Evolutionary conservation across 2,888 invertebrate species (phyloP), one percentile per base, ranked within the genome.

Genomic region (Yponomeuta evonymella): DNA sequence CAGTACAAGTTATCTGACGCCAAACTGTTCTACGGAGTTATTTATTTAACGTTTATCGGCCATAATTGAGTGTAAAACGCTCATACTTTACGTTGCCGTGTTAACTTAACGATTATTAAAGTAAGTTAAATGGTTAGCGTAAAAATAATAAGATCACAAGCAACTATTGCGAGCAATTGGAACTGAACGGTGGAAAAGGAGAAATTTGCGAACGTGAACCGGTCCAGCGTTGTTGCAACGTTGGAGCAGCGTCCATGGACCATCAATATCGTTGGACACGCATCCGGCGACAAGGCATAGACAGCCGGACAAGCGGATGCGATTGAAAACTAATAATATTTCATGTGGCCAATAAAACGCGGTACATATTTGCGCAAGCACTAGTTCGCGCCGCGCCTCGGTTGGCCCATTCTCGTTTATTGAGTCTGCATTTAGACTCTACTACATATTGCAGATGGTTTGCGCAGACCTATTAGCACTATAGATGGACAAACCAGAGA

Each of bases 261-360:
- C 84, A 89, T 89, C 87, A 87, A 89, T 89, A 84, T 84, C 79
- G 81, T 83, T 83, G 79, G 84, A 83, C 82, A 80, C 76, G 81
- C 85, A 87, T 89, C 88, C 89, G 88, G 86, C 77, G 87, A 86
- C 86, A 84, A 81, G 78, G 77, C 80, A 76, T 77, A 80, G 81
- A 81, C 79, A 79, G 79, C 73, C 77, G 80, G 81, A 83, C 83
- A 84, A 81, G 82, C 86, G 85, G 84, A 83, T 81, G 82, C 83
- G 81, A 83, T 84, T 82, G 81, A 81, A 83, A 86, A 85, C 83
- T 83, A 83, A 86, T 83, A 83, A 86, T 86, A 86, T 83, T 83
- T 85, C 83, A 84, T 83, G 76, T 76, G 74, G 74, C 78, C 75
- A 79, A 81, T 83, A 83, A 81, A 83, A 77, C 75, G 76, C 74